A percentile compares a stretch with the other conserved stretches of the same genome.
These are phyloP conservation scores for Nyleta sp. DNA, from an alignment of 2,888 invertebrate species.

Conservation along the genomic window DNA sequence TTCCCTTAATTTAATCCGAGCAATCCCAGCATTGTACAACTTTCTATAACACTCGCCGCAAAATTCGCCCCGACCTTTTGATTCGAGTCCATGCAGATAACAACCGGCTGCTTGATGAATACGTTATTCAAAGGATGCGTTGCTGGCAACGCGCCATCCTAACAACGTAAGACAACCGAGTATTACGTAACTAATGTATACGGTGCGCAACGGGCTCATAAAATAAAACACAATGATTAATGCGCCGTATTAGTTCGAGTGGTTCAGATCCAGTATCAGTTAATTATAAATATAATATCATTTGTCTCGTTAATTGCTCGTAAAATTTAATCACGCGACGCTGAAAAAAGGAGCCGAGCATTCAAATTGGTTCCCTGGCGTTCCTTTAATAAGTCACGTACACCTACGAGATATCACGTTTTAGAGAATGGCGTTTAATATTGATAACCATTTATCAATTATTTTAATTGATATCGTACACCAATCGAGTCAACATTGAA, in stretches of 20 bases:
- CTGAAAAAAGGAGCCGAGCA: constrained; percentile 22
- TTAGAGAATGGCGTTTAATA: not conserved
- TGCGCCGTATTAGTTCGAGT: constrained; percentile 36
- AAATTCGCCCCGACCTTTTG: constrained; percentile 57
- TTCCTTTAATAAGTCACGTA: constrained; percentile 1
- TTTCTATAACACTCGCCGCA: constrained; percentile 59
- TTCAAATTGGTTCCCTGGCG: constrained; percentile 34
- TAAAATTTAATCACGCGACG: constrained; percentile 41
- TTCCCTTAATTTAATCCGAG: constrained; percentile 61
- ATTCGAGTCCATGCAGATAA: constrained; percentile 64
- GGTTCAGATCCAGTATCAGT: constrained; percentile 21
- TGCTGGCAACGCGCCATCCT: constrained; percentile 58
- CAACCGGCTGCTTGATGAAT: constrained; percentile 63
- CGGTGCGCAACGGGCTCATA: constrained; percentile 2
- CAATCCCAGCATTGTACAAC: constrained; percentile 54
- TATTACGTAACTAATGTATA: constrained; percentile 52
- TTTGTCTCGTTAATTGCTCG: constrained; percentile 37
- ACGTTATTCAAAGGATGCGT: constrained; percentile 62
- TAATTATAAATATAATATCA: constrained; percentile 48
- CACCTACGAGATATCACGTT: not conserved
- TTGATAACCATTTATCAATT: no score
- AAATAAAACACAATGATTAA: constrained; percentile 53
- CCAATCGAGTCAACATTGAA: no score
- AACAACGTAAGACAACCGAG: constrained; percentile 57
- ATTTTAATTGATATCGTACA: no score